These are phyloP conservation scores for Eilema sororculum DNA, from an alignment of 2,888 invertebrate species.

Conservation along the genomic window DNA sequence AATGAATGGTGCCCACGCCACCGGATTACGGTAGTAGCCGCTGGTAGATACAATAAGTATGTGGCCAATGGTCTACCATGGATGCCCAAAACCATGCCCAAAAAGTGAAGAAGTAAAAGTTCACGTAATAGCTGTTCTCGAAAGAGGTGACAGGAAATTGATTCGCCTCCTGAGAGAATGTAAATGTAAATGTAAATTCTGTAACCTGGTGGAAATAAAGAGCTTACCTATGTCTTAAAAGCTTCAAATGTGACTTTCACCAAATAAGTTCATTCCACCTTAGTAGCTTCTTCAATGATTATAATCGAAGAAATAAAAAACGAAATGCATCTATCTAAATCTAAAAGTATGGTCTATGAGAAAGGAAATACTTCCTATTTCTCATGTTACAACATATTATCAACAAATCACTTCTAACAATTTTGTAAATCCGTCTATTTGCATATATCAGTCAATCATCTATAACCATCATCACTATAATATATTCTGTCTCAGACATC, in stretches of 20 bases:
- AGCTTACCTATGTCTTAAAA: no score
- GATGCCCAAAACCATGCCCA: no score
- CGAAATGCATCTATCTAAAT: background rate
- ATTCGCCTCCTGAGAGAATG: background rate
- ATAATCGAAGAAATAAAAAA: background rate
- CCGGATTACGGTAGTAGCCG: no score
- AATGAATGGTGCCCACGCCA: no score
- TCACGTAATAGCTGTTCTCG: background rate
- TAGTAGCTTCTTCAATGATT: background rate
- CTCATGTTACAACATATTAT: conserved; percentile 32
- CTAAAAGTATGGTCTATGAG: conserved; percentile 23
- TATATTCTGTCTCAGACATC: conserved; percentile 1
- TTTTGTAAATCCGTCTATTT: conserved; percentile 34
- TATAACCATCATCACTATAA: conserved; percentile 23
- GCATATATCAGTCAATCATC: conserved; percentile 44
- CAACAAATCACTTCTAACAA: conserved; percentile 34
- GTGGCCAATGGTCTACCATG: no score
- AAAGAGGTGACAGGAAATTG: background rate
- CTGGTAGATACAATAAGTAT: no score
- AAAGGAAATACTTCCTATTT: conserved; percentile 29
- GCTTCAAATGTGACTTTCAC: background rate
- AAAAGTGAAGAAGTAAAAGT: background rate
- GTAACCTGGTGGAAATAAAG: no score
- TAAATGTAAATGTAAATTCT: no score
- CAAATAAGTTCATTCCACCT: background rate